These are phyloP conservation scores for Zoanthus sansibaricus DNA, from an alignment of 92 coral and sea anemone species.

Conservation along the genomic window DNA sequence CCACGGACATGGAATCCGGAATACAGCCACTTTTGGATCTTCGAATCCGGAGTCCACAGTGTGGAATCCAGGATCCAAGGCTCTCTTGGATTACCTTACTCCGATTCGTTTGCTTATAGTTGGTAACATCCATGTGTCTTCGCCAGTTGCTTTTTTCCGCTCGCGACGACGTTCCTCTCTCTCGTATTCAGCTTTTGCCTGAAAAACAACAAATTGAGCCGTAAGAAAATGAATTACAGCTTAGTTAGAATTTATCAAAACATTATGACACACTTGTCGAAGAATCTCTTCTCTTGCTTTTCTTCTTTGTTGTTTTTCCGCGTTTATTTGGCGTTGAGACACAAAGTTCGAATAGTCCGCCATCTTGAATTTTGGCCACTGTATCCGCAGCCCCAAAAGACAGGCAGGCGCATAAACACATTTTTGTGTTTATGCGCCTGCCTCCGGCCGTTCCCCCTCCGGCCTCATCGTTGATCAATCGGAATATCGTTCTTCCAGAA, in stretches of 20 bases:
- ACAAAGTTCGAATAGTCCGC: conserved; percentile 97
- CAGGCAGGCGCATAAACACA: conserved; percentile 4
- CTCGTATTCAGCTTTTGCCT: conserved; percentile 94
- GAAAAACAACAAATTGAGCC: not conserved
- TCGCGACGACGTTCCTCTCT: conserved; percentile 77
- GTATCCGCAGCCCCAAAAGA: conserved; percentile 19
- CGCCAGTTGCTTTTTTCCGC: conserved; percentile 81
- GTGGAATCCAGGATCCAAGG: too few species aligned
- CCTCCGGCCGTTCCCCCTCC: too few species aligned
- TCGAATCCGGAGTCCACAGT: too few species aligned
- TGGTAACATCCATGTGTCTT: conserved; percentile 96
- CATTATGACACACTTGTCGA: conserved; percentile 57
- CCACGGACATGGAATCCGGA: too few species aligned
- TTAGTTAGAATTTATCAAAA: not conserved
- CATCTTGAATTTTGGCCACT: conserved; percentile 73
- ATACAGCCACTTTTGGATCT: too few species aligned
- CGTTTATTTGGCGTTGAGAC: conserved; percentile 88
- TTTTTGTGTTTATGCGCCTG: too few species aligned
- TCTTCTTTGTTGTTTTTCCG: conserved; percentile 77
- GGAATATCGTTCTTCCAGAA: too few species aligned
- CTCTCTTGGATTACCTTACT: too few species aligned
- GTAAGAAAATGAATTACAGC: too few species aligned
- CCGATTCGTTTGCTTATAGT: conserved; percentile 77
- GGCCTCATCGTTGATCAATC: too few species aligned
- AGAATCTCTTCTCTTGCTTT: conserved; percentile 82